Percentiles rank a stretch among this genome's conserved stretches.
These are phyloP conservation scores for Myotis yumanensis DNA, from an alignment of 2,113 vertebrate genomes.

Conservation along the genomic window DNA sequence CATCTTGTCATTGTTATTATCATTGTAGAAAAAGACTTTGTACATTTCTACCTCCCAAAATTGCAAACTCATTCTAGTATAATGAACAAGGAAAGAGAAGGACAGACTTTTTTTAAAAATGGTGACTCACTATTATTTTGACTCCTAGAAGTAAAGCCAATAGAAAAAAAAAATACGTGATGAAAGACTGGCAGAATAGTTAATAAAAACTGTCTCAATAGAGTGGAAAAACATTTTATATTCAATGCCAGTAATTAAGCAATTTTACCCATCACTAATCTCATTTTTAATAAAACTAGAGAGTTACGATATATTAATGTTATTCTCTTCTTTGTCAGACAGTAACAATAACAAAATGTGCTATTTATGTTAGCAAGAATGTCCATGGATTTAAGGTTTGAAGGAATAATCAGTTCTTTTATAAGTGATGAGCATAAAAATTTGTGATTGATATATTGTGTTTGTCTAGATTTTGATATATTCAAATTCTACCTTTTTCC, in stretches of 20 bases:
- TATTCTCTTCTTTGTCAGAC: constrained; percentile 51
- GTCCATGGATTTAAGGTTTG: neutral
- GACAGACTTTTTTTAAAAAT: neutral
- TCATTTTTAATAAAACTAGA: constrained; percentile 52
- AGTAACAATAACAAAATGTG: constrained; percentile 17
- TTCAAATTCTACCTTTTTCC: constrained; percentile 43
- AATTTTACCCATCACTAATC: constrained; percentile 31
- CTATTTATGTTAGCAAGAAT: neutral
- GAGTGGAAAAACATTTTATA: neutral
- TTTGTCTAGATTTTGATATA: constrained; percentile 54
- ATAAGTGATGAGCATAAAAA: neutral
- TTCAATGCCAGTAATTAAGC: constrained; percentile 2
- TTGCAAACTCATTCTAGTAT: neutral
- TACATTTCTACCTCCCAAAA: neutral
- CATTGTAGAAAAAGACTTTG: neutral
- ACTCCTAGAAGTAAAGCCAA: neutral
- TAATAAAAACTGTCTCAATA: neutral
- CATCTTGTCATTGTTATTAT: neutral
- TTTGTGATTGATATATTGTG: neutral
- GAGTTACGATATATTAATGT: neutral
- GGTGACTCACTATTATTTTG: neutral
- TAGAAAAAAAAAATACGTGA: neutral
- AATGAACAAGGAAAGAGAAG: neutral
- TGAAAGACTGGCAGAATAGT: neutral
- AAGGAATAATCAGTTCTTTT: constrained; percentile 8